Evolutionary conservation across 2,888 invertebrate species (phyloP).

Genomic region (Stenichneumon culpator): DNA sequence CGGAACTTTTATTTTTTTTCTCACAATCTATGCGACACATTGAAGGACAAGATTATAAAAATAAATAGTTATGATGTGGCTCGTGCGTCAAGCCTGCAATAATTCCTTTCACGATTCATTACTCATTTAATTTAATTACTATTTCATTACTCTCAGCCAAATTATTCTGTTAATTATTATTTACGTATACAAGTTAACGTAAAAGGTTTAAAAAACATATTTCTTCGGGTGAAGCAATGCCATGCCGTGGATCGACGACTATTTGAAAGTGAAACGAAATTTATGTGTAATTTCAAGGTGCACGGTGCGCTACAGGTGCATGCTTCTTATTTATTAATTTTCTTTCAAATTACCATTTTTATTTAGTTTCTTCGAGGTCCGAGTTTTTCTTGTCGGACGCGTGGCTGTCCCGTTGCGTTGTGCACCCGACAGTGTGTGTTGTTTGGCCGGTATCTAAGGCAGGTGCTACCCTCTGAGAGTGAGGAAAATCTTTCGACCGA

Average conservation of each 20-base stretch:
- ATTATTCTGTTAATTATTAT: not conserved
- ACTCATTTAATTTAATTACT: conserved; percentile 58
- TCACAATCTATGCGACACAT: not conserved
- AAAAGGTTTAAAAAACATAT: not conserved
- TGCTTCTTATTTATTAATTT: conserved; percentile 20
- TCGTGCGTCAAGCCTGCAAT: not conserved
- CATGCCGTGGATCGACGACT: conserved; percentile 10
- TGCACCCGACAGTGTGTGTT: conserved; percentile 72
- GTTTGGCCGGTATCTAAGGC: conserved; percentile 79
- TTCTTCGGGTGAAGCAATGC: conserved; percentile 6
- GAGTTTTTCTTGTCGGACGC: conserved; percentile 45
- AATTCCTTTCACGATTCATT: not conserved
- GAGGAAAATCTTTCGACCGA: not conserved
- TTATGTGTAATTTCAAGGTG: conserved; percentile 11
- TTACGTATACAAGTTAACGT: not conserved
- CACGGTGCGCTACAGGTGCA: not conserved
- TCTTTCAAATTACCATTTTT: conserved; percentile 58
- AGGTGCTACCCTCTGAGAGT: conserved; percentile 72
- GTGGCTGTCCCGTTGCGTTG: conserved; percentile 55
- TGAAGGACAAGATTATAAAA: not conserved
- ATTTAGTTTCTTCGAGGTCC: conserved; percentile 45
- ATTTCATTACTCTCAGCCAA: not conserved
- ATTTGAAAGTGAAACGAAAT: conserved; percentile 27
- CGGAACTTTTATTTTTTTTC: conserved; percentile 4
- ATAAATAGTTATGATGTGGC: not conserved